Conservation (phyloP, 1,140 invertebrate genomes). For the Dendroctonus ponderosae region DNA sequence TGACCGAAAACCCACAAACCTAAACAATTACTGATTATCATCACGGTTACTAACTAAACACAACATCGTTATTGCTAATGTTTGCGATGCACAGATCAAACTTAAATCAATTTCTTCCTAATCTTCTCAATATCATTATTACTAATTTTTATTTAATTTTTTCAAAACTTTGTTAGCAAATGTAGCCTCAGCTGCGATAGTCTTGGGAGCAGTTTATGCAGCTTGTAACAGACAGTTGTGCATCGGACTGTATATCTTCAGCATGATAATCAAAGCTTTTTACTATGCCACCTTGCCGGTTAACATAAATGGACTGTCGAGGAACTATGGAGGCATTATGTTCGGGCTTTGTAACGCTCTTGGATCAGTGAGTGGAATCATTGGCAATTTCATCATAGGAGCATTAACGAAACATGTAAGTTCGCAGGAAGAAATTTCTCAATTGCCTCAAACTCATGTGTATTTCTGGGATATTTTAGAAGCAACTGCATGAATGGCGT, state of each 20-base stretch:
- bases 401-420: conserved; percentile 21
- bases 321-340: conserved; percentile 25
- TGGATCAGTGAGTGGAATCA: conserved; percentile 15
- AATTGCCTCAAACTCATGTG: neutral
- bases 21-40: no score
- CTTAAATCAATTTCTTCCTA: no score
- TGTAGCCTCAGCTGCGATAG: conserved; percentile 13
- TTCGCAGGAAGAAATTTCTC: neutral
- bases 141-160: neutral
- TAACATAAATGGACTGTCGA: conserved; percentile 20
- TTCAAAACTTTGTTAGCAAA: conserved; percentile 20
- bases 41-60: no score
- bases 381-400: conserved; percentile 21
- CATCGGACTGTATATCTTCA: conserved; percentile 13
- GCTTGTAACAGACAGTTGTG: conserved; percentile 26
- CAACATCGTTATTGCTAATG: no score
- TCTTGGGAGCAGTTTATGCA: conserved; percentile 22
- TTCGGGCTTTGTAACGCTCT: conserved; percentile 22
- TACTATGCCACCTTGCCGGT: conserved; percentile 25
- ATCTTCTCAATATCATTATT: neutral
- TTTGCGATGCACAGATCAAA: no score
- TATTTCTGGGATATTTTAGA: conserved; percentile 7
- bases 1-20: no score
- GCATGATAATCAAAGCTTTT: conserved; percentile 25
- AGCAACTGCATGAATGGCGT: conserved; percentile 16